Evolutionary conservation across 2,888 invertebrate species (phyloP).

Genomic region (Galerucella calmariensis): DNA sequence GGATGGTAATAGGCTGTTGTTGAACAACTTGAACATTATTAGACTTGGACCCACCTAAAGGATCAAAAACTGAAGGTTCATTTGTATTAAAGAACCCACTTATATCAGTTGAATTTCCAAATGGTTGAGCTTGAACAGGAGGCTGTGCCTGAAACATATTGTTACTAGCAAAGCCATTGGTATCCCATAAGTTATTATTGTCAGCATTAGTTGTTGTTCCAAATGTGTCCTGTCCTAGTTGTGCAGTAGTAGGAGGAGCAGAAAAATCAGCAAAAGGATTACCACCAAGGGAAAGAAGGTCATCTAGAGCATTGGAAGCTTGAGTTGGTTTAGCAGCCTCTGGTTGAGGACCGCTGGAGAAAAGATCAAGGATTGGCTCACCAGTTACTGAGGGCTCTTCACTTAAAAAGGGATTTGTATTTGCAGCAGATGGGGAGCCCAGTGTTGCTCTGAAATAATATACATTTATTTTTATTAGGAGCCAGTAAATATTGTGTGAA

Average conservation of each 20-base stretch:
- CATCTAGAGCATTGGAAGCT: slow-evolving; percentile 78
- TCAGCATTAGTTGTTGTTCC: slow-evolving; percentile 54
- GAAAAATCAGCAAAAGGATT: slow-evolving; percentile 91
- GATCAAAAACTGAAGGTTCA: slow-evolving; percentile 69
- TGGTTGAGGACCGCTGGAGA: slow-evolving; percentile 66
- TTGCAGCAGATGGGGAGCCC: slow-evolving; percentile 78
- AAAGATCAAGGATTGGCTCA: slow-evolving; percentile 81
- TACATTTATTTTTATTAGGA: background rate
- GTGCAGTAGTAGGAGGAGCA: slow-evolving; percentile 50
- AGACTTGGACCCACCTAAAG: slow-evolving; percentile 65
- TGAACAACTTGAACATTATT: slow-evolving; percentile 54
- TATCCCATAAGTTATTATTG: slow-evolving; percentile 59
- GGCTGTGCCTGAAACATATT: slow-evolving; percentile 39
- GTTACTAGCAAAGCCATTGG: slow-evolving; percentile 56
- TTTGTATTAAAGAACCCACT: slow-evolving; percentile 67
- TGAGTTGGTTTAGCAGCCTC: slow-evolving; percentile 43
- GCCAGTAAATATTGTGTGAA: background rate
- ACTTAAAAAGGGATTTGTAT: slow-evolving; percentile 88
- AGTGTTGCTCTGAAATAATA: slow-evolving; percentile 76
- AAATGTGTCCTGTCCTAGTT: slow-evolving; percentile 48
- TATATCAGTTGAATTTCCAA: slow-evolving; percentile 61
- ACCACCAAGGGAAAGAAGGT: slow-evolving; percentile 75
- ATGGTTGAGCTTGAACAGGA: slow-evolving; percentile 44
- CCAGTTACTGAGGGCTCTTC: slow-evolving; percentile 58
- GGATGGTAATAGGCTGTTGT: slow-evolving; percentile 56